Conservation (phyloP, 2,888 invertebrate species). For the Pyrocoelia pectoralis region DNA sequence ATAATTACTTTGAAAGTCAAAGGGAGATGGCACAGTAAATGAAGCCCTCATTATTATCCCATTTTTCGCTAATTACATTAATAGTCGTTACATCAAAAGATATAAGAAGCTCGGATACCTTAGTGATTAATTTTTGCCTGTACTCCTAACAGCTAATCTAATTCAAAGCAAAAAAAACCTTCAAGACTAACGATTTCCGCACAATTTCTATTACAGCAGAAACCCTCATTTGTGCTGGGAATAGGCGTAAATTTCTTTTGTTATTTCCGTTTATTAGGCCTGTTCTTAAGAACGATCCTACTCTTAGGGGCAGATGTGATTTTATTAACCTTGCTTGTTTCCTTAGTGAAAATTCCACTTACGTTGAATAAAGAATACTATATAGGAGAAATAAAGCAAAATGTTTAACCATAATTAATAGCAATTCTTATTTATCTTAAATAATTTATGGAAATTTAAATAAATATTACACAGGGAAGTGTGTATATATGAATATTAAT, state of each 20-base stretch:
- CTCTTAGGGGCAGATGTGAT: constrained; percentile 37
- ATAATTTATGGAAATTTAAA: constrained; percentile 10
- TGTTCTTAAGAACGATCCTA: constrained; percentile 34
- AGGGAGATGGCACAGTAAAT: too few species aligned
- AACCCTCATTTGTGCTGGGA: constrained; percentile 36
- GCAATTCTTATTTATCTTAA: neutral
- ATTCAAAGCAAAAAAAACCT: constrained; percentile 32
- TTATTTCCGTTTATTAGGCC: constrained; percentile 37
- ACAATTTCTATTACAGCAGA: constrained; percentile 37
- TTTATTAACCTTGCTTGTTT: constrained; percentile 34
- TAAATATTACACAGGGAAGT: constrained; percentile 13
- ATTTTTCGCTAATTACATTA: too few species aligned
- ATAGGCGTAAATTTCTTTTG: constrained; percentile 38
- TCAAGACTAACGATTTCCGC: constrained; percentile 35
- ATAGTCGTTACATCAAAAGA: too few species aligned
- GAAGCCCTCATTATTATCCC: too few species aligned
- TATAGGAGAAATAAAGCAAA: constrained; percentile 18
- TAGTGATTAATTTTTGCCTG: constrained; percentile 9
- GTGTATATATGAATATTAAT: constrained; percentile 21
- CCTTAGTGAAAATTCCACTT: constrained; percentile 24
- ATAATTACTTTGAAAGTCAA: too few species aligned
- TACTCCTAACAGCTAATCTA: constrained; percentile 30
- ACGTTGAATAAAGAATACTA: constrained; percentile 24
- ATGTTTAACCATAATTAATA: neutral
- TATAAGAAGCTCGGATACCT: neutral